phyloP scores from a whole-genome alignment of 2,113 vertebrate genomes.

The Crotalus horridus region DNA sequence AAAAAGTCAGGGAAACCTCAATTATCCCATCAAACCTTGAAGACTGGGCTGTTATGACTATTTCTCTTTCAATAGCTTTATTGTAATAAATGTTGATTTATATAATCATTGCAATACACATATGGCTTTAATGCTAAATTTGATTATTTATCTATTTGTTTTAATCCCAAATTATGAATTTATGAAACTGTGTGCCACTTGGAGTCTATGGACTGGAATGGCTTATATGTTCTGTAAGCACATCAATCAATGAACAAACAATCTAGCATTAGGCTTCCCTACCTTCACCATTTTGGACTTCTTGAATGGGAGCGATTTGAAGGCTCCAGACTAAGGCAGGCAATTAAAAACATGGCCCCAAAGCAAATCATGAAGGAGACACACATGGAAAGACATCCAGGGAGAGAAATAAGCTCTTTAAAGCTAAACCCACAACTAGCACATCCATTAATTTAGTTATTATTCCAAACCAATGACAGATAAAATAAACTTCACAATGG shows the following conservation, averaged over 20 bases:
- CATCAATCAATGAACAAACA: no score
- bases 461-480: background rate
- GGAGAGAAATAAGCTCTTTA: background rate
- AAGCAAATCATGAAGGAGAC: background rate
- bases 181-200: background rate
- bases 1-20: background rate
- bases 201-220: no score
- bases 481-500: background rate
- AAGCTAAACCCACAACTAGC: background rate
- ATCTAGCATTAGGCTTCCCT: no score
- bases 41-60: background rate
- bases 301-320: background rate
- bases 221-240: no score
- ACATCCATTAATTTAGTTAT: background rate
- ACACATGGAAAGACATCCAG: background rate
- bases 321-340: background rate
- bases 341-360: background rate
- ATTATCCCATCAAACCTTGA: background rate
- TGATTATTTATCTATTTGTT: background rate
- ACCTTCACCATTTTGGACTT: background rate
- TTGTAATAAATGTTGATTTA: background rate
- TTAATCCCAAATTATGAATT: background rate
- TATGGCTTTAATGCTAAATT: background rate
- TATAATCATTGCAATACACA: background rate
- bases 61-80: background rate